Conservation (phyloP, 2,797 vertebrate species). For the Rhinoraja longicauda region DNA sequence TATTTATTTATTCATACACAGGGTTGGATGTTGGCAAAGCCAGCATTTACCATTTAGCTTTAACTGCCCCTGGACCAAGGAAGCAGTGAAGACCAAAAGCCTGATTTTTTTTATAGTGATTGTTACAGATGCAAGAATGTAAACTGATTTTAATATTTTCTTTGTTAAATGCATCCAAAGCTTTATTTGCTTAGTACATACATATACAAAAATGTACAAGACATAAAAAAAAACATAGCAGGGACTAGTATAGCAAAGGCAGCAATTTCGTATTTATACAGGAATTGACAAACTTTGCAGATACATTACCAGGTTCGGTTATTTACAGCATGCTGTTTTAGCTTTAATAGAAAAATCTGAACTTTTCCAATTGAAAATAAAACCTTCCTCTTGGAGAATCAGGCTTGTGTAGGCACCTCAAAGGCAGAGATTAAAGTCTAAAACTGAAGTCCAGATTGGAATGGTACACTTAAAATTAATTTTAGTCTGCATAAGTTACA, state of each 20-base stretch:
- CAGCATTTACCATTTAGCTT: too few relatives aligned
- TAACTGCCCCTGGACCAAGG: too few relatives aligned
- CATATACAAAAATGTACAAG: slow-evolving; percentile 22
- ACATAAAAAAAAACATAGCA: background rate
- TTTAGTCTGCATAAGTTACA: background rate
- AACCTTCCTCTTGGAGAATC: background rate
- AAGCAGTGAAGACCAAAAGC: background rate
- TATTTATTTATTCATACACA: too few relatives aligned
- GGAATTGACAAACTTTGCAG: background rate
- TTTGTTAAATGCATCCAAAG: background rate
- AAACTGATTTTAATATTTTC: background rate
- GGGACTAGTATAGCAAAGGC: background rate
- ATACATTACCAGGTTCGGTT: background rate
- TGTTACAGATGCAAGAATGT: background rate
- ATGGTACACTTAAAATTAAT: background rate
- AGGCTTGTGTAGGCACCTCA: background rate
- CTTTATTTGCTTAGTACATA: slow-evolving; percentile 26
- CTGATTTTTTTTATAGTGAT: background rate
- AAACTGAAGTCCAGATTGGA: background rate
- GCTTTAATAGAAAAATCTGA: background rate
- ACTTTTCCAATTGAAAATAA: background rate
- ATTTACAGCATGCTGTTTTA: slow-evolving; percentile 2
- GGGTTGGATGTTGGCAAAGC: too few relatives aligned
- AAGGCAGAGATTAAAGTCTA: background rate
- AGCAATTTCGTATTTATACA: background rate